Evolutionary conservation across 92 coral and sea anemone genomes (phyloP).

Genomic region (Pocillopora grandis): DNA sequence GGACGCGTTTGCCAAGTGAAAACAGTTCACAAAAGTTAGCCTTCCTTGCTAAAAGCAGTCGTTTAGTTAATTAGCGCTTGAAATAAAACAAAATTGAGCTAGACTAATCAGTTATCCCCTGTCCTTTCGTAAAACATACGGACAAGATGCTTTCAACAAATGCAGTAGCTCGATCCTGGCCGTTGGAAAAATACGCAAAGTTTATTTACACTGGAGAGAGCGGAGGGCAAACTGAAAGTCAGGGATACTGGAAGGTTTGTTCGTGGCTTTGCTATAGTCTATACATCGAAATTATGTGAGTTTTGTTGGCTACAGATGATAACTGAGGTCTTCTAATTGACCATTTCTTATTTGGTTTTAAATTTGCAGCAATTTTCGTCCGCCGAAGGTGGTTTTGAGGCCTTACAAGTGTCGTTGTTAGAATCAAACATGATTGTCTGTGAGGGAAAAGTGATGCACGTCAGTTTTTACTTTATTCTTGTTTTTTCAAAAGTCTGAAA

Average conservation of each 20-base stretch:
- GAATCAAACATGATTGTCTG: slow-evolving; percentile 82
- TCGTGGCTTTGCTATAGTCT: background rate
- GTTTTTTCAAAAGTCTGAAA: background rate
- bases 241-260: slow-evolving; percentile 80
- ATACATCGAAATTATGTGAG: background rate
- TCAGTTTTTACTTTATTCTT: slow-evolving; percentile 21
- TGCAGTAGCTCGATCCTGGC: slow-evolving; percentile 70
- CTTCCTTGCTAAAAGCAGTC: no score
- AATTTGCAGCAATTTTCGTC: slow-evolving; percentile 62
- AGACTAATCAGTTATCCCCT: background rate
- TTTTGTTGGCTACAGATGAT: background rate
- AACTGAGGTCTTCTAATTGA: background rate
- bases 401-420: slow-evolving; percentile 72
- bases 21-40: no score
- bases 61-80: no score
- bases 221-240: slow-evolving; percentile 35
- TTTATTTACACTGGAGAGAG: slow-evolving; percentile 36
- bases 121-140: no score
- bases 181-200: slow-evolving; percentile 86
- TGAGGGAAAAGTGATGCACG: slow-evolving; percentile 70
- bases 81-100: background rate
- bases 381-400: slow-evolving; percentile 44
- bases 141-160: slow-evolving; percentile 9
- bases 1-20: background rate
- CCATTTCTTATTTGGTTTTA: background rate